Evolutionary conservation across 1,140 invertebrate species (phyloP).

Genomic region (Zaprionus davidi): DNA sequence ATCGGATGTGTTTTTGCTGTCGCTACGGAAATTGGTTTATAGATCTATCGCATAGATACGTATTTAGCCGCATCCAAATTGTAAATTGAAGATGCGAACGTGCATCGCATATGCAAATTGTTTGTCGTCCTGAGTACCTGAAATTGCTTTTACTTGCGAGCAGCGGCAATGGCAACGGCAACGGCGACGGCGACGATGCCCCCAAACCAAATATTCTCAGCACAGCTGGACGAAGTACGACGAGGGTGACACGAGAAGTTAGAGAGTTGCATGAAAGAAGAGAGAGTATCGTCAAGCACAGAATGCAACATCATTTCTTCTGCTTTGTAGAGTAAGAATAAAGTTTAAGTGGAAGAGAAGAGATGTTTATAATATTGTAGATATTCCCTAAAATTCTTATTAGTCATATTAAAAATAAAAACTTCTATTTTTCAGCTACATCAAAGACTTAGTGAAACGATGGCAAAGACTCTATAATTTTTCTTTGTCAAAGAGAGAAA

Average conservation of each 20-base stretch:
- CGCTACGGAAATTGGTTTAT: conserved; percentile 72
- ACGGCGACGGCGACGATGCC: not conserved
- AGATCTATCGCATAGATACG: conserved; percentile 66
- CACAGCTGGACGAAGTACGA: conserved; percentile 23
- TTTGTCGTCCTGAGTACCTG: conserved; percentile 53
- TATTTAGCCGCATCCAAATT: conserved; percentile 62
- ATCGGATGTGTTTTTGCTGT: conserved; percentile 52
- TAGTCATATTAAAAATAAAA: too few relatives aligned
- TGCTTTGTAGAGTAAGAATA: too few relatives aligned
- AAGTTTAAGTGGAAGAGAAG: too few relatives aligned
- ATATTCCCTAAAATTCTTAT: too few relatives aligned
- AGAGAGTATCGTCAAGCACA: not conserved
- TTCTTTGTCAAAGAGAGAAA: too few relatives aligned
- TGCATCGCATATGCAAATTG: conserved; percentile 72
- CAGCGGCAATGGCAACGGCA: not conserved
- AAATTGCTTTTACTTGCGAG: conserved; percentile 65
- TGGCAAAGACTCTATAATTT: too few relatives aligned
- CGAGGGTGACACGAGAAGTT: not conserved
- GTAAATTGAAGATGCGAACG: conserved; percentile 74
- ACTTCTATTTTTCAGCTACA: too few relatives aligned
- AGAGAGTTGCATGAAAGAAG: not conserved
- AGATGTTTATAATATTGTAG: too few relatives aligned
- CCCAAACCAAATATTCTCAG: conserved; percentile 22
- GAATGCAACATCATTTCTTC: not conserved
- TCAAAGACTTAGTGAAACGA: too few relatives aligned